Base-by-base conservation (phyloP, 1,140 invertebrate species). In the Akabosia matsudoensis region DNA sequence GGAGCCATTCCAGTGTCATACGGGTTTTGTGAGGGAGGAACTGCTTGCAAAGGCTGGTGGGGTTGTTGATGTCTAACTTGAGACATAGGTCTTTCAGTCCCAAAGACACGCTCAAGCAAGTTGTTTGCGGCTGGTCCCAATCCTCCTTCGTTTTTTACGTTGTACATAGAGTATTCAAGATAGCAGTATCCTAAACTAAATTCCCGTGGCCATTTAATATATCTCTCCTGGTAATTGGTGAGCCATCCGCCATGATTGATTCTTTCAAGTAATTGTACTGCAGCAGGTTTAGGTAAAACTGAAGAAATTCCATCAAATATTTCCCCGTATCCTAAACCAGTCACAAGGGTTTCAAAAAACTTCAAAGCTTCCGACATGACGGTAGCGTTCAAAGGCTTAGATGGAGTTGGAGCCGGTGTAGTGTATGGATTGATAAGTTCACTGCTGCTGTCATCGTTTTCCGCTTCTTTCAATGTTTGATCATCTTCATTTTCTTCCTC, bases 131-230 rank as follows among this genome's bases (percentile, higher is more conserved):
- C 74, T 7, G 76, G 64, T 0, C 70, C 31, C 22, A 81, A 37
- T 28, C 81, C 81, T 28, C 81, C 81, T 52, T 80, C 79, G 33
- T 67, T 78, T 18, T 77, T 78, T n/a, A 82, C 72, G 51, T 80
- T 79, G 61, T 76, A 82, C 31, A 82, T 33, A 0, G 54, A 56
- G 33, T 82, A 82, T 70, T 82, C 81, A 28, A 82, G 16, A 61
- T 82, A 82, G 73, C 81, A 82, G 73, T 80, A 82, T 56, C 81
- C 81, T 24, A 82, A 31, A 52, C 78, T 82, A 70, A 79, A 82
- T 61, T 82, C 81, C 10, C 81, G 26, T 0, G 75, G 56, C 75
- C 76, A 82, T 0, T 28, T 33, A 14, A 78, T 64, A 37, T 82
- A 82, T 14, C 72, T 33, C 14, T 79, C 78, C 30, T 67, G 33